Conservation (phyloP, 2,113 vertebrate species). For the Chloroceryle aenea region DNA sequence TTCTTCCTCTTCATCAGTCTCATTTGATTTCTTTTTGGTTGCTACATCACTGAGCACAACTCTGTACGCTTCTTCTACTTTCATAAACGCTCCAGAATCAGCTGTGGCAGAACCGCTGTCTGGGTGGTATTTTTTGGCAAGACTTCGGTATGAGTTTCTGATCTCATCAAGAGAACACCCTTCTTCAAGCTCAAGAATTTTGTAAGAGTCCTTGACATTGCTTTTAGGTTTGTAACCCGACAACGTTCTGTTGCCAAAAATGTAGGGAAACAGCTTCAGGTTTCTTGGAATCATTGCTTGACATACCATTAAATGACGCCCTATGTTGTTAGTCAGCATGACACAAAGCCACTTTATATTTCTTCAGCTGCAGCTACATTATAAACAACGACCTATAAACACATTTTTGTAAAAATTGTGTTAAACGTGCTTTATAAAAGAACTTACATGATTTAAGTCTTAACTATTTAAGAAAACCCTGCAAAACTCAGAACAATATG, state of each 20-base stretch:
- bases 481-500: background rate
- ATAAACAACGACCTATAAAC: constrained; percentile 46
- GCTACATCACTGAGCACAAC: constrained; percentile 79
- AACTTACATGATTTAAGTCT: background rate
- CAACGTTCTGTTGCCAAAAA: constrained; percentile 46
- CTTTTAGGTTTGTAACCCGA: constrained; percentile 55
- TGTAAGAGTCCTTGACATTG: constrained; percentile 70
- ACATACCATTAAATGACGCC: background rate
- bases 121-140: constrained; percentile 92
- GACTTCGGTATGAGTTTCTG: constrained; percentile 83
- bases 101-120: constrained; percentile 84
- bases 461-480: background rate
- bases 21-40: constrained; percentile 1
- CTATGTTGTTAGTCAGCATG: constrained; percentile 41
- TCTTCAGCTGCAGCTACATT: constrained; percentile 41
- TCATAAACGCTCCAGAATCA: constrained; percentile 81
- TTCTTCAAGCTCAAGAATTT: constrained; percentile 76
- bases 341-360: background rate
- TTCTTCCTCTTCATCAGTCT: constrained; percentile 71
- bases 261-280: constrained; percentile 1
- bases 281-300: constrained; percentile 29
- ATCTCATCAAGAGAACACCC: constrained; percentile 80
- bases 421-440: background rate
- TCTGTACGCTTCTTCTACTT: constrained; percentile 89
- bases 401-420: background rate